These are phyloP conservation scores for Acanthiza pusilla DNA, from an alignment of 2,797 vertebrate genomes.

Conservation along the genomic window DNA sequence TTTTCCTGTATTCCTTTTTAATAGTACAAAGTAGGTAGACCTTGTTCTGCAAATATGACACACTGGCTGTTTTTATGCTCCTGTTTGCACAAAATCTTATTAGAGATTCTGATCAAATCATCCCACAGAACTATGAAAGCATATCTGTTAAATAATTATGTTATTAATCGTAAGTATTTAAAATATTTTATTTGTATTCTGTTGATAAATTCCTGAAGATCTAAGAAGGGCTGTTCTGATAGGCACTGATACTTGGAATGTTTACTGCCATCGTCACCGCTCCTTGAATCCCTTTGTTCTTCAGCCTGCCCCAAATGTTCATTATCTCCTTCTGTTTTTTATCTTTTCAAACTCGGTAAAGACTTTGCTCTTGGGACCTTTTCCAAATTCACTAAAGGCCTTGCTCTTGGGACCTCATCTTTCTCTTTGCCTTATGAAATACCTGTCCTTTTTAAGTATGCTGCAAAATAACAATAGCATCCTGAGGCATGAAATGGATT, in stretches of 20 bases:
- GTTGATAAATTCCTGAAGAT: not conserved
- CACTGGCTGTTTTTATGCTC: not conserved
- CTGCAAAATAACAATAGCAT: not conserved
- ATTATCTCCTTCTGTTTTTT: not conserved
- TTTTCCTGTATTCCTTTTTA: not conserved
- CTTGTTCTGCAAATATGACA: not conserved
- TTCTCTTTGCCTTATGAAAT: constrained; percentile 1
- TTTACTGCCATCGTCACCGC: fast-evolving
- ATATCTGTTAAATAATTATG: not conserved
- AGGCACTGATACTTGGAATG: not conserved
- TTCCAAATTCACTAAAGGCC: not conserved
- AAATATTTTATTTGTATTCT: not conserved
- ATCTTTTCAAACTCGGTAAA: not conserved
- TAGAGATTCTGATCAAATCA: not conserved
- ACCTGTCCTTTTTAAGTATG: not conserved
- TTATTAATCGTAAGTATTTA: not conserved
- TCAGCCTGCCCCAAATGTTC: not conserved
- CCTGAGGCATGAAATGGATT: not conserved
- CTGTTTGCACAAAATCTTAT: not conserved
- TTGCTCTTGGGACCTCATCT: not conserved
- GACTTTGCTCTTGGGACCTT: not conserved
- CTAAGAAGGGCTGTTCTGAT: not conserved
- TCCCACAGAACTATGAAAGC: not conserved
- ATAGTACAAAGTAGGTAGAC: not conserved
- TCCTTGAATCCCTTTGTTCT: not conserved